phyloP scores from a whole-genome alignment of 2,797 vertebrate species.

The Platyrinchus mystaceus region DNA sequence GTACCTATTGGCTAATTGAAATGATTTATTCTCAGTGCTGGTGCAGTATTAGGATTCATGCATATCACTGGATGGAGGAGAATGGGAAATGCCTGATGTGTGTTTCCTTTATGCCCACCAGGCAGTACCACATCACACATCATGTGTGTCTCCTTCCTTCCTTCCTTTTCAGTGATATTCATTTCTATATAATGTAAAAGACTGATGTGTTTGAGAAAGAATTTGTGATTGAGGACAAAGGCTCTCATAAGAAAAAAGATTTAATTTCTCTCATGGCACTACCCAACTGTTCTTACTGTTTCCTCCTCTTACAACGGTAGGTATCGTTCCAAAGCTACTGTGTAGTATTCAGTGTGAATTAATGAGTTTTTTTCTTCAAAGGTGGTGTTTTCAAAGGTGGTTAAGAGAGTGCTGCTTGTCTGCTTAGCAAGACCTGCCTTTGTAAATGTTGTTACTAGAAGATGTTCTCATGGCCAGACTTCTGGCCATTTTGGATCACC shows the following conservation, averaged over 20 bases:
- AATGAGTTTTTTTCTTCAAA: neutral
- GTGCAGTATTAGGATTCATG: neutral
- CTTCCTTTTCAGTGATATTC: conserved; percentile 31
- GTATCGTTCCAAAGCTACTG: conserved; percentile 27
- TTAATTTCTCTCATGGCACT: neutral
- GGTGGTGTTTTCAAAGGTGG: neutral
- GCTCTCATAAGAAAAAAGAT: neutral
- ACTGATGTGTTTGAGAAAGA: neutral
- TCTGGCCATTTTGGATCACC: neutral
- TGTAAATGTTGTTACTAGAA: neutral
- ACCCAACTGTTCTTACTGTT: neutral
- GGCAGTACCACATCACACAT: neutral
- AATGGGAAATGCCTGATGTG: conserved; percentile 56
- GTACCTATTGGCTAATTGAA: conserved; percentile 21
- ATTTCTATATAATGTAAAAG: neutral
- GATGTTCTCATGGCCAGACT: neutral
- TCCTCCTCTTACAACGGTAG: conserved; percentile 38
- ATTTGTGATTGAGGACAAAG: neutral
- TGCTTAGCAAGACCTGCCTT: neutral
- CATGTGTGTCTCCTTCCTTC: conserved; percentile 55
- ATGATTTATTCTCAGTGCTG: neutral
- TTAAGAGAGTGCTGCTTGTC: conserved; percentile 21
- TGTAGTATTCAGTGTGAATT: conserved; percentile 8
- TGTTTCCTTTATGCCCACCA: neutral
- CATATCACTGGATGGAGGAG: conserved; percentile 37